phyloP scores from a whole-genome alignment of 2,797 vertebrate genomes.

The Gastrophryne carolinensis region DNA sequence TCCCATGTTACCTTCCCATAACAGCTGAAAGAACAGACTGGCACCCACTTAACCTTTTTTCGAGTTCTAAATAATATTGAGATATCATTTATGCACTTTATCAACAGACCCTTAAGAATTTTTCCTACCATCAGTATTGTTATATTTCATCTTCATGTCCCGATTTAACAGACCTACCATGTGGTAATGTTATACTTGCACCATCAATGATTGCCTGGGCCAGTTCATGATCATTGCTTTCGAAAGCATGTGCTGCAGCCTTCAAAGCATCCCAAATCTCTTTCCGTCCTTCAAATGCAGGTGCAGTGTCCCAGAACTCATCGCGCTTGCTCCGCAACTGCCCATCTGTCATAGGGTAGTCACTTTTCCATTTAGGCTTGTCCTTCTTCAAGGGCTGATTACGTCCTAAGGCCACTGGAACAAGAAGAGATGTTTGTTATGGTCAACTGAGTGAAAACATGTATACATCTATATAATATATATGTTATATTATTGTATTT shows the following conservation, averaged over 20 bases:
- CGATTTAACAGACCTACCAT: conserved; percentile 76
- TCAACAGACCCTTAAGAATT: too few species aligned
- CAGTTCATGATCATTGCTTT: conserved; percentile 93
- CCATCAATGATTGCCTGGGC: conserved; percentile 96
- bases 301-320: conserved; percentile 96
- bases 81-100: too few species aligned
- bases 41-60: too few species aligned
- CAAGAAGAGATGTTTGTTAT: conserved; percentile 46
- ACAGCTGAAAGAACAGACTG: too few species aligned
- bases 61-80: too few species aligned
- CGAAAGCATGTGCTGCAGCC: conserved; percentile 91
- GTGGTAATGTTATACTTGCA: conserved; percentile 93
- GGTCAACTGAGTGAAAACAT: background rate
- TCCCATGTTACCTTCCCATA: too few species aligned
- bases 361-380: conserved; percentile 98
- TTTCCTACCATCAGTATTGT: too few species aligned
- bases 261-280: conserved; percentile 97
- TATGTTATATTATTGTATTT: background rate
- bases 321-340: conserved; percentile 96
- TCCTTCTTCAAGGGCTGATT: conserved; percentile 97
- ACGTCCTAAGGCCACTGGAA: conserved; percentile 89
- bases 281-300: conserved; percentile 94
- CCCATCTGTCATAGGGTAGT: conserved; percentile 98
- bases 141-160: background rate
- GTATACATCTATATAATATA: background rate